phyloP scores from a whole-genome alignment of 1,140 invertebrate genomes.

The Chionoecetes opilio region DNA sequence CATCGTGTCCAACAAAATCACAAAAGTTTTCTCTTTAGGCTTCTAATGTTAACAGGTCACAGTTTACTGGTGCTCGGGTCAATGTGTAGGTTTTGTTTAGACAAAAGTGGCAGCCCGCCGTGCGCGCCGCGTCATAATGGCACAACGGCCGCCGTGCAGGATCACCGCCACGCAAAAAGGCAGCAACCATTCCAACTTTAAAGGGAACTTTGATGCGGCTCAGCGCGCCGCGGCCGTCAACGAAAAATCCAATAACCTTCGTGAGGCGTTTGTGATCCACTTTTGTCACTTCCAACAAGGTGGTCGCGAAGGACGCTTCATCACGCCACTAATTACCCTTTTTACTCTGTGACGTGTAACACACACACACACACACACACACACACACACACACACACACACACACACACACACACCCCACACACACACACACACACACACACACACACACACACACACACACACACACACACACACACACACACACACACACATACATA shows the following conservation, averaged over 20 bases:
- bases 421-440: too few relatives aligned
- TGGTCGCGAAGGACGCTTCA: neutral
- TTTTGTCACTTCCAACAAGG: neutral
- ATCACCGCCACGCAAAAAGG: neutral
- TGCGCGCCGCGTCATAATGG: neutral
- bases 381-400: slow-evolving; percentile 22
- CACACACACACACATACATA: too few relatives aligned
- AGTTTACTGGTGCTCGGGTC: neutral
- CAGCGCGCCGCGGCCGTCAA: neutral
- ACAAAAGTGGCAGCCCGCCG: too few relatives aligned
- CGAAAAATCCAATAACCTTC: slow-evolving; percentile 4
- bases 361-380: neutral
- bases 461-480: too few relatives aligned
- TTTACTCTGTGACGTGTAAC: neutral
- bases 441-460: too few relatives aligned
- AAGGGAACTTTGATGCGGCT: slow-evolving; percentile 15
- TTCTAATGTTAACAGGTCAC: neutral
- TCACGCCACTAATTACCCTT: neutral
- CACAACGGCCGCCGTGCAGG: neutral
- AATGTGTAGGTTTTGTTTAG: neutral
- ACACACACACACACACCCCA: slow-evolving; percentile 16
- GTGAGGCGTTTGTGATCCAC: neutral
- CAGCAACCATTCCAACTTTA: neutral
- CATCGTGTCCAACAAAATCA: neutral
- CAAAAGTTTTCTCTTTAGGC: neutral